Percentiles rank a stretch among this genome's conserved stretches.
Evolutionary conservation across 2,797 vertebrate genomes (phyloP).

Genomic region (Hoplostethus atlanticus): DNA sequence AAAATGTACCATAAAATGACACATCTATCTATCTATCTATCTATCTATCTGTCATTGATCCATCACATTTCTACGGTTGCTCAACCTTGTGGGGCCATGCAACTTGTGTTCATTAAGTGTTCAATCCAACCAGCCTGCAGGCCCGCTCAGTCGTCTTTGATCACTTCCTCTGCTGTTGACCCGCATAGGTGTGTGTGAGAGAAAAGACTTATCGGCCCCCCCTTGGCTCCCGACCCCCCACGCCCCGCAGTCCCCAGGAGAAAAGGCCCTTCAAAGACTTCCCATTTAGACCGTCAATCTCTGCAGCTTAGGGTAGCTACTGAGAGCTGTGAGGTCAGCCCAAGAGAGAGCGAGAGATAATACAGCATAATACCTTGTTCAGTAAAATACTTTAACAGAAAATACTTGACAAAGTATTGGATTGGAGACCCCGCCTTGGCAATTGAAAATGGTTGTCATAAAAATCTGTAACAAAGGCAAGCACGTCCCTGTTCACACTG

Average conservation of each 20-base stretch:
- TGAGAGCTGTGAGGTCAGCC: not conserved
- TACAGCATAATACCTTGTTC: slow-evolving; percentile 5
- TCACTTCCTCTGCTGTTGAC: slow-evolving; percentile 46
- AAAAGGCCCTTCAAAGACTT: not conserved
- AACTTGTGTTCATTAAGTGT: slow-evolving; percentile 8
- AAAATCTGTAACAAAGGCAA: slow-evolving; percentile 21
- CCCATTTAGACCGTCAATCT: slow-evolving; percentile 10
- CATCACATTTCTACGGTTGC: no score
- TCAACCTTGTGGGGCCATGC: not conserved
- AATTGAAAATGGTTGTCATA: slow-evolving; percentile 25
- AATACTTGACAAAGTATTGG: slow-evolving; percentile 33
- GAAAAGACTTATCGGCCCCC: slow-evolving; percentile 27
- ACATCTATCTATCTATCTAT: no score
- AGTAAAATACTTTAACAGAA: slow-evolving; percentile 10
- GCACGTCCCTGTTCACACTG: slow-evolving; percentile 3
- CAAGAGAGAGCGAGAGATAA: slow-evolving; percentile 2
- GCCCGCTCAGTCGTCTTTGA: slow-evolving; percentile 33
- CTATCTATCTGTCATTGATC: no score
- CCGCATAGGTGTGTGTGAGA: slow-evolving; percentile 37
- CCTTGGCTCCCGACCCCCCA: no score
- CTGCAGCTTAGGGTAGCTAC: not conserved
- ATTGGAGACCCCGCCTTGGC: not conserved
- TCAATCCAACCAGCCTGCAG: slow-evolving; percentile 32
- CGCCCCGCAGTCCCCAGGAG: not conserved
- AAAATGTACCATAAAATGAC: not conserved